phyloP scores from a whole-genome alignment of 2,797 vertebrate species.

The Enteromius unitaeniatus region DNA sequence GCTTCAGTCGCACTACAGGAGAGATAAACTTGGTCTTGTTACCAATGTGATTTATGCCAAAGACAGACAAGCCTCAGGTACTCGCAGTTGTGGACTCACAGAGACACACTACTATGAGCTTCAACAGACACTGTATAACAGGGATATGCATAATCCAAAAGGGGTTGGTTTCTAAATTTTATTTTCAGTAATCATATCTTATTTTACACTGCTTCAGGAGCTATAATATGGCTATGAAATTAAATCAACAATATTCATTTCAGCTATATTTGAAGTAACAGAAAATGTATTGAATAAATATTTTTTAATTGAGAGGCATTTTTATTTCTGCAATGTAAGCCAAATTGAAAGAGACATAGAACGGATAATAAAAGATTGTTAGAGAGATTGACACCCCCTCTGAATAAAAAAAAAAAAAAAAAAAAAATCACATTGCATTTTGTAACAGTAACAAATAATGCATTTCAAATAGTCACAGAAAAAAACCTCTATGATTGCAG shows the following conservation, averaged over 20 bases:
- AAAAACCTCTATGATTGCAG: background rate
- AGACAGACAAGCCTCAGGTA: conserved; percentile 49
- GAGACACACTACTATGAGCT: conserved; percentile 19
- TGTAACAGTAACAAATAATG: background rate
- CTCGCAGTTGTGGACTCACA: conserved; percentile 15
- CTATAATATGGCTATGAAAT: background rate
- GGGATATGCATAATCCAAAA: background rate
- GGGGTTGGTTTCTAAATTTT: background rate
- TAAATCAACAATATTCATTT: background rate
- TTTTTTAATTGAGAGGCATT: background rate
- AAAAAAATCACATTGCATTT: background rate
- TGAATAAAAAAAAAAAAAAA: background rate
- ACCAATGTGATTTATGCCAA: conserved; percentile 47
- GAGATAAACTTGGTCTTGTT: conserved; percentile 62
- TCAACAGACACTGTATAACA: conserved; percentile 22
- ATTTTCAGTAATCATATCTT: background rate
- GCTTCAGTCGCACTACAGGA: conserved; percentile 50
- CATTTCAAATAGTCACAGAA: background rate
- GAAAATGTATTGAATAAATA: background rate
- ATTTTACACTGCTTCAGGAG: background rate
- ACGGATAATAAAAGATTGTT: background rate
- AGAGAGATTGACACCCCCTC: background rate
- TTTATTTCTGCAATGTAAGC: background rate
- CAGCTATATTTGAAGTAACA: background rate
- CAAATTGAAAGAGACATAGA: background rate